Base-by-base conservation (phyloP, 2,797 vertebrate species). In the Eupleurogrammus muticus region DNA sequence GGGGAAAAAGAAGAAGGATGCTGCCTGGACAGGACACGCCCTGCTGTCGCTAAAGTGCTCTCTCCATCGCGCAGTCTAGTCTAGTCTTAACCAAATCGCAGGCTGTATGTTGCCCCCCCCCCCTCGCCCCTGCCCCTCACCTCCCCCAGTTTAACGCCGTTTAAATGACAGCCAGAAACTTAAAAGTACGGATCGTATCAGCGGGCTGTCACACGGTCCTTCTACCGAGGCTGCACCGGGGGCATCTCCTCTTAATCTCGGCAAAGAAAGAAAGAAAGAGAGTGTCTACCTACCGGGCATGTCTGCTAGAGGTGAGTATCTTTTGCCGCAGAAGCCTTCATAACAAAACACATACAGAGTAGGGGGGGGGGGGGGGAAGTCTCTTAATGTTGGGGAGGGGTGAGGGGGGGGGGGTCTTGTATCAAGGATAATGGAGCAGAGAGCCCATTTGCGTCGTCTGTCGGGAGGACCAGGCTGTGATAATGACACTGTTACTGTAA, bases 11-110 rank as follows among this genome's bases (percentile, higher is more conserved):
- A 32, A 88, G 80, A 80, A 81, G 84, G 90, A 93, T 87, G 89
- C 90, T 88, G 86, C 87, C n/a, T 92, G 88, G 52, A 91, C 88
- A 89, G 90, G 91, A 93, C 91, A 93, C 92, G 90, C 92, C 91
- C 91, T 92, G 87, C 91, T 92, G 87, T 73, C 80, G 73, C 81
- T 78, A 81, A 89, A 88, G 77, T 70, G 77, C 79, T 78, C 72
- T 82, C 82, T 79, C 65, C 84, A 82, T 77, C 89, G 78, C 73
- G 64, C 81, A 75, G 78, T 66, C 74, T 53, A 21, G 56, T 78
- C 81, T 46, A 11, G 63, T 79, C 80, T 54, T 28, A 28, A 44
- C 54, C 77, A 70, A 65, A 80, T 67, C 75, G 69, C 63, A 28
- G 70, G 52, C 72, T 61, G 61, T 52, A 34, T 66, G 48, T 65